Evolutionary conservation across 2,113 vertebrate genomes (phyloP), one percentile per base, ranked within the genome.

Genomic region (Mystacornis crossleyi): DNA sequence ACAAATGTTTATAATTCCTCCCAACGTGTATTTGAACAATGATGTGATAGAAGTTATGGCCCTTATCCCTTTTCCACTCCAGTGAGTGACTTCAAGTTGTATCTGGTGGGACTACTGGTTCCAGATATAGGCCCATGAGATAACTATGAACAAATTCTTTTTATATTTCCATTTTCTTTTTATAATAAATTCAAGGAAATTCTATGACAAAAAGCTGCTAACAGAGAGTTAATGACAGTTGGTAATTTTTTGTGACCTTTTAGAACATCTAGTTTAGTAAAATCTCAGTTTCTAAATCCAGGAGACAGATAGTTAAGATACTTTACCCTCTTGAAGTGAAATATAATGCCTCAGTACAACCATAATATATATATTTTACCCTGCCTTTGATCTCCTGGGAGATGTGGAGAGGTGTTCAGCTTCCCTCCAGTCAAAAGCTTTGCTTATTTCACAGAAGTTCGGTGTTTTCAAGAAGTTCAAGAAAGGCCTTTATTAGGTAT

Each of bases 381-480:
- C 15, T 60, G 23, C 42, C 70, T 94, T 86, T 73, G 62, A 86
- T 89, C 86, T 94, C 18, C 50, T 45, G 29, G 2, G 7, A 95
- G 71, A 80, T 40, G 33, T 24, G 3, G 6, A 95, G 62, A 55
- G n/a, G 36, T 18, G 19, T 72, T 60, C 66, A 66, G 14, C 51
- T 93, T 94, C 89, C 75, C 75, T 95, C 54, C 60, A 86, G 80
- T 78, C 64, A 95, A 80, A 92, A 92, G 8, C 8, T 72, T 86
- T 87, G 78, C 65, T 81, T 93, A 71, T n/a, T 90, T 64, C 66
- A 67, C 45, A 60, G 29, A 89, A 84, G 28, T 51, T 90, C 48
- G 18, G 3, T 19, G 33, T 55, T 15, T 40, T 69, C 48, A 81
- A 65, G 67, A 92, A 86, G 20, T 78, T 94, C 73, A 82, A 69